These are phyloP conservation scores for Percina caprodes DNA, from an alignment of 2,113 vertebrate genomes.

Conservation along the genomic window DNA sequence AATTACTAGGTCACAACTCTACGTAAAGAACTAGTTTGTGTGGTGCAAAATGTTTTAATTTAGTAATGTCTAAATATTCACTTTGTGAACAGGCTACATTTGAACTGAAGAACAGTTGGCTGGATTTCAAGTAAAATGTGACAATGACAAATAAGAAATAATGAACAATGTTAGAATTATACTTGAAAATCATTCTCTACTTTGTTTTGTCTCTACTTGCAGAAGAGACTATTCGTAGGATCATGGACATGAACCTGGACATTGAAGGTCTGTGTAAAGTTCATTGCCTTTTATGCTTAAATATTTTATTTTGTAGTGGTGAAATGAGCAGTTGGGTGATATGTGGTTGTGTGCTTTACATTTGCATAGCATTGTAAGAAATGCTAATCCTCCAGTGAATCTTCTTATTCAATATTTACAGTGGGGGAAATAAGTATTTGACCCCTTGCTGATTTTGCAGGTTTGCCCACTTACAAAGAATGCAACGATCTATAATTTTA, in stretches of 20 bases:
- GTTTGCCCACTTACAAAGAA: no score
- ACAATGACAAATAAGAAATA: not conserved
- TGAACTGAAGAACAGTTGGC: not conserved
- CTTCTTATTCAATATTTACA: no score
- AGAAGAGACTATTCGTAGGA: conserved; percentile 86
- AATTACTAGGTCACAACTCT: no score
- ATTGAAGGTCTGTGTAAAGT: conserved; percentile 86
- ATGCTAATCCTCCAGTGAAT: not conserved
- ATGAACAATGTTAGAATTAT: not conserved
- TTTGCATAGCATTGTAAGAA: not conserved
- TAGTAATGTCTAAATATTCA: no score
- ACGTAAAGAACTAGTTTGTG: no score
- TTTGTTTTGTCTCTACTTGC: conserved; percentile 29
- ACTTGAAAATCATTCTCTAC: no score
- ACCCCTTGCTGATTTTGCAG: no score
- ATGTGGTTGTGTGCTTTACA: not conserved
- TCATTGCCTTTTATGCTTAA: not conserved
- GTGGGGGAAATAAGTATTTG: no score
- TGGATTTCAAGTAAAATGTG: not conserved
- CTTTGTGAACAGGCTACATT: not conserved
- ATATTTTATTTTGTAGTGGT: not conserved
- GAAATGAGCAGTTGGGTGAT: not conserved
- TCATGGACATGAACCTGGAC: conserved; percentile 77
- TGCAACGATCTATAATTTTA: no score
- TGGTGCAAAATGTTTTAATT: no score